phyloP scores from a whole-genome alignment of 2,888 invertebrate species.

The Carcina quercana region DNA sequence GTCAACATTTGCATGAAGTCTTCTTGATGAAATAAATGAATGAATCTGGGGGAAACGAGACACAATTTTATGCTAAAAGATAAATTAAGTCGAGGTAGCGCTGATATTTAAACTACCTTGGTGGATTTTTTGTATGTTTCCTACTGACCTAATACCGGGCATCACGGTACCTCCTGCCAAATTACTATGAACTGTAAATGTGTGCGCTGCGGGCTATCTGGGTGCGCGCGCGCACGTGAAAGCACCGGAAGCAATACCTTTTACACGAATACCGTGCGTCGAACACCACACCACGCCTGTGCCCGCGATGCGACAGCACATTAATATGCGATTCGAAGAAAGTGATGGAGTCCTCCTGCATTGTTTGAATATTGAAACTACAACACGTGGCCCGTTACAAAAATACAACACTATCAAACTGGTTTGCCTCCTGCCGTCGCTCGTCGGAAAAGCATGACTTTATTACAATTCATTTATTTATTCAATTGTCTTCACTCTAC shows the following conservation, averaged over 20 bases:
- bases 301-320: too few species aligned
- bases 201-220: too few species aligned
- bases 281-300: constrained; percentile 10
- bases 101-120: too few species aligned
- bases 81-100: too few species aligned
- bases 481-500: constrained; percentile 4
- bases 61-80: too few species aligned
- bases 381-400: constrained; percentile 4
- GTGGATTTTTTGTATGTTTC: too few species aligned
- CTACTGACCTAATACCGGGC: too few species aligned
- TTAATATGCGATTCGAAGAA: constrained; percentile 12
- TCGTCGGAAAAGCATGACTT: background rate
- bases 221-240: constrained; percentile 28
- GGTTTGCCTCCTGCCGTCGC: constrained; percentile 3
- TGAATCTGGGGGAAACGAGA: too few species aligned
- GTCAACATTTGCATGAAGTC: too few species aligned
- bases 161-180: too few species aligned
- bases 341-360: constrained; percentile 1
- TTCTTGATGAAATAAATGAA: too few species aligned
- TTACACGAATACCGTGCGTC: constrained; percentile 27
- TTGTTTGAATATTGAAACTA: constrained; percentile 1
- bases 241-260: constrained; percentile 38
- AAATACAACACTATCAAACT: constrained; percentile 9
- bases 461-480: constrained; percentile 2
- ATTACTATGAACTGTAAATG: too few species aligned